Conservation (phyloP, 2,113 vertebrate genomes). For the Alosa alosa region DNA sequence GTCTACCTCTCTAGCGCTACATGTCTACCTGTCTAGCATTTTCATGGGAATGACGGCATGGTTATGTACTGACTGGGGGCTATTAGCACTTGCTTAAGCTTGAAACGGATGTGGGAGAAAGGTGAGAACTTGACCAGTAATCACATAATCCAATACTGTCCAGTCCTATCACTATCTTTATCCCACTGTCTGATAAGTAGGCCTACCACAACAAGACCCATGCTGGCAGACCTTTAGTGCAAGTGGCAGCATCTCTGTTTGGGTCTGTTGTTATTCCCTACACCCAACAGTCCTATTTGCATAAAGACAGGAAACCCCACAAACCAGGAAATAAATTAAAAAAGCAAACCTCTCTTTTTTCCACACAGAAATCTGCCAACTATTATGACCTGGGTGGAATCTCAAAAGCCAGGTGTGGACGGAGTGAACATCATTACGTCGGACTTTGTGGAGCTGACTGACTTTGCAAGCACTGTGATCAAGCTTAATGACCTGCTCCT, state of each 20-base stretch:
- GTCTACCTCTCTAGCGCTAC: no score
- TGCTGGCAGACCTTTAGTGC: no score
- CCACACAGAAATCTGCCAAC: slow-evolving; percentile 85
- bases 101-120: not conserved
- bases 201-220: no score
- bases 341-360: not conserved
- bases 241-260: no score
- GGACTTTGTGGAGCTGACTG: slow-evolving; percentile 95
- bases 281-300: no score
- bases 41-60: not conserved
- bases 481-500: slow-evolving; percentile 84
- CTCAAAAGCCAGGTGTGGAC: slow-evolving; percentile 85
- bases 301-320: no score
- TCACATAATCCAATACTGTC: not conserved
- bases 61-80: not conserved
- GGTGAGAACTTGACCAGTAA: not conserved
- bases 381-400: slow-evolving; percentile 92
- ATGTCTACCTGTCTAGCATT: not conserved
- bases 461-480: slow-evolving; percentile 94
- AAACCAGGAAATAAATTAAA: no score
- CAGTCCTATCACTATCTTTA: not conserved
- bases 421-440: slow-evolving; percentile 98
- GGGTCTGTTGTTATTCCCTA: no score
- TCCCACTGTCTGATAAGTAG: not conserved
- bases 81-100: not conserved